These are phyloP conservation scores for Balearica regulorum DNA, from an alignment of 2,797 vertebrate genomes.

Conservation along the genomic window DNA sequence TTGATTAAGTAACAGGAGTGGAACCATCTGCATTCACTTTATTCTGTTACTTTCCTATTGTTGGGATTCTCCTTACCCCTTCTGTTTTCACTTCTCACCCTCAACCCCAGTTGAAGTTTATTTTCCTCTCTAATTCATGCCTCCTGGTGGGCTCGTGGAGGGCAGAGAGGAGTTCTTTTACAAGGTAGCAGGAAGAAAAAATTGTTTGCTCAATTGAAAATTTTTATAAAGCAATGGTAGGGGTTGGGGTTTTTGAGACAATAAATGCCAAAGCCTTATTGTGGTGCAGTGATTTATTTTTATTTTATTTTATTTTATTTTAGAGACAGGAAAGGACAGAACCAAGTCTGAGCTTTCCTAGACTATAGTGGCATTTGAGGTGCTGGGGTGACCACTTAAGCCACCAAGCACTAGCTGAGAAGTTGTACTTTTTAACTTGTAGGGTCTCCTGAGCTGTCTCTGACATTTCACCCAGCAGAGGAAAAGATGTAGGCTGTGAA, in stretches of 20 bases:
- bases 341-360: neutral
- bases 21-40: slow-evolving; percentile 73
- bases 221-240: neutral
- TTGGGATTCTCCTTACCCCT: slow-evolving; percentile 36
- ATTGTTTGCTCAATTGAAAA: neutral
- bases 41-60: slow-evolving; percentile 53
- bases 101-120: slow-evolving; percentile 35
- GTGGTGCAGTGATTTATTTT: neutral
- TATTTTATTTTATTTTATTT: neutral
- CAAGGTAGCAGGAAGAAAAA: slow-evolving; percentile 7
- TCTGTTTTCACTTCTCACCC: slow-evolving; percentile 64
- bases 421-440: neutral
- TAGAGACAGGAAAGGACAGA: neutral
- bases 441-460: neutral
- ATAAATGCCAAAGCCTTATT: neutral
- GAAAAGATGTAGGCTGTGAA: neutral
- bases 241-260: neutral
- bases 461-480: neutral
- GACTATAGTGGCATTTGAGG: neutral
- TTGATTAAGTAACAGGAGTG: slow-evolving; percentile 74
- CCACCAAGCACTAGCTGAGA: neutral
- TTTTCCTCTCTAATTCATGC: slow-evolving; percentile 55
- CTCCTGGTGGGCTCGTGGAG: slow-evolving; percentile 7
- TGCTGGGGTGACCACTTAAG: neutral
- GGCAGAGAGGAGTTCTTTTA: slow-evolving; percentile 15